These are phyloP conservation scores for Apantesis nais DNA, from an alignment of 2,888 invertebrate genomes.

Conservation along the genomic window DNA sequence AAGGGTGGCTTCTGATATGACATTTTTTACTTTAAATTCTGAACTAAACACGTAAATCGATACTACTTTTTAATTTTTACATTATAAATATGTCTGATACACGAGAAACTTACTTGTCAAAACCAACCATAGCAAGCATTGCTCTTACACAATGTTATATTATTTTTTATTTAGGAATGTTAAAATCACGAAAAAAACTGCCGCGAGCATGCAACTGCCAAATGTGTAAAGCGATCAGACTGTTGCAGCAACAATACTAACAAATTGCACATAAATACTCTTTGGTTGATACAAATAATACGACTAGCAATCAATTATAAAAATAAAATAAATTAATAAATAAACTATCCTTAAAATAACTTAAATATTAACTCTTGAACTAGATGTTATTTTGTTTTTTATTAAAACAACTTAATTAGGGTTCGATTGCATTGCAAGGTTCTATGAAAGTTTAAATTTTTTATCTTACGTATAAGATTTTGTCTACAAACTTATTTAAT, in stretches of 20 bases:
- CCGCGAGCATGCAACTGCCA: background rate
- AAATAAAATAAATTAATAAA: conserved; percentile 53
- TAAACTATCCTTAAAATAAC: conserved; percentile 42
- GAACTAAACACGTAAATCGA: background rate
- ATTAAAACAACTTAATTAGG: conserved; percentile 22
- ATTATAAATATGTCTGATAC: background rate
- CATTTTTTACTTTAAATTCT: background rate
- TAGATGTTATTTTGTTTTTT: conserved; percentile 26
- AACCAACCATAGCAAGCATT: background rate
- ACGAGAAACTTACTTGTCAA: background rate
- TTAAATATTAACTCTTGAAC: conserved; percentile 39
- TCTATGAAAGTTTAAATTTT: conserved; percentile 8
- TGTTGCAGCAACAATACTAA: conserved; percentile 19
- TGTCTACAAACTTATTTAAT: background rate
- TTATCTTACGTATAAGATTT: background rate
- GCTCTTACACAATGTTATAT: background rate
- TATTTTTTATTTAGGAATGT: no score
- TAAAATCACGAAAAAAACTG: background rate
- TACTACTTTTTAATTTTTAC: background rate
- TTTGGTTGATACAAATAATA: conserved; percentile 52
- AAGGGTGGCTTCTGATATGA: background rate
- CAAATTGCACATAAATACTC: conserved; percentile 56
- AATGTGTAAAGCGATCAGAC: background rate
- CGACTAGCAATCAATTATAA: conserved; percentile 50
- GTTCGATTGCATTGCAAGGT: conserved; percentile 31